phyloP scores from a whole-genome alignment of 1,140 invertebrate species.

The Ephestia elutella region DNA sequence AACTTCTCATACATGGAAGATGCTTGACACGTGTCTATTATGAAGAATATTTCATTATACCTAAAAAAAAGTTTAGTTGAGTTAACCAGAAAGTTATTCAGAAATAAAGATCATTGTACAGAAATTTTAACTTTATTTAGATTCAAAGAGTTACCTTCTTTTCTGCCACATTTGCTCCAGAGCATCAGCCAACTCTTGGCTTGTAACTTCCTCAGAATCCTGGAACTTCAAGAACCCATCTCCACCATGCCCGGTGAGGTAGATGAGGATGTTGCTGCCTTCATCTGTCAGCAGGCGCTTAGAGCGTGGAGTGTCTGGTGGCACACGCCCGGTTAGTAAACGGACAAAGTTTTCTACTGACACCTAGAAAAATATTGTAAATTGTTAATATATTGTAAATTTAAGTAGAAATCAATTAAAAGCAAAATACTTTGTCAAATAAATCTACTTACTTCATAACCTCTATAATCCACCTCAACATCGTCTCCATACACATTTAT shows the following conservation, averaged over 20 bases:
- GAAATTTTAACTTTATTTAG: no score
- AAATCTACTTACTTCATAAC: constrained; percentile 93
- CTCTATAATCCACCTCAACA: constrained; percentile 99
- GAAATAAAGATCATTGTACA: not conserved
- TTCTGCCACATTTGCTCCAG: constrained; percentile 99
- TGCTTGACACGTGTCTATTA: constrained; percentile 99
- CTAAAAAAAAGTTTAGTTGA: constrained; percentile 74
- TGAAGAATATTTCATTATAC: constrained; percentile 98
- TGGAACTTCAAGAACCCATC: constrained; percentile 99
- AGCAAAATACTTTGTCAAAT: constrained; percentile 7
- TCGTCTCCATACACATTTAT: constrained; percentile 99
- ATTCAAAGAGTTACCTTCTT: constrained; percentile 77
- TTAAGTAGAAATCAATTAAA: no score
- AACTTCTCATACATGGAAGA: constrained; percentile 99
- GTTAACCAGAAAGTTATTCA: not conserved
- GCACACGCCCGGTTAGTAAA: constrained; percentile 92
- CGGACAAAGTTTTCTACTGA: constrained; percentile 99
- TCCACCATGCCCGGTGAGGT: constrained; percentile 97
- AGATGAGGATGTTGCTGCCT: constrained; percentile 97
- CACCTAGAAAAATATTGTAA: constrained; percentile 75
- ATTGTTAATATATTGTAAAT: no score
- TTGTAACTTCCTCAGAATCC: constrained; percentile 99
- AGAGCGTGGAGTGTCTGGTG: constrained; percentile 93
- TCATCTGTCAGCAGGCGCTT: constrained; percentile 97
- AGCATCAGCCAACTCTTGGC: constrained; percentile 97